Evolutionary conservation across 2,888 invertebrate genomes (phyloP).

Genomic region (Chrysina gloriosa): DNA sequence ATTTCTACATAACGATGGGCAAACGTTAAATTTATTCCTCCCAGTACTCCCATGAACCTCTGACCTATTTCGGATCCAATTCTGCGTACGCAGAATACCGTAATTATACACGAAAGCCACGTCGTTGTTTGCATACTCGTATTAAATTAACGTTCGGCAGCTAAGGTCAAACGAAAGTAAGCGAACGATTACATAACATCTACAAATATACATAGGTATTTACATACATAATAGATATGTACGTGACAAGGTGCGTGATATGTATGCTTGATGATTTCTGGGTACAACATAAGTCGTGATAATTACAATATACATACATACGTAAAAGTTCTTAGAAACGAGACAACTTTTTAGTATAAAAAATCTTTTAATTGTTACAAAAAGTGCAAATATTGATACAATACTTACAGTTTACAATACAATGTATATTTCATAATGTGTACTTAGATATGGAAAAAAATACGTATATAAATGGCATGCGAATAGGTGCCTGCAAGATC

Average conservation of each 20-base stretch:
- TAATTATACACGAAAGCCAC: too few relatives aligned
- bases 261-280: too few relatives aligned
- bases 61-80: too few relatives aligned
- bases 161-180: background rate
- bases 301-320: too few relatives aligned
- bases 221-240: background rate
- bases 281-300: background rate
- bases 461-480: background rate
- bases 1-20: too few relatives aligned
- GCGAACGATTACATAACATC: background rate
- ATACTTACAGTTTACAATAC: slow-evolving; percentile 1
- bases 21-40: too few relatives aligned
- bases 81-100: background rate
- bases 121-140: too few relatives aligned
- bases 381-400: slow-evolving; percentile 13
- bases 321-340: too few relatives aligned
- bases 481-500: background rate
- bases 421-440: background rate
- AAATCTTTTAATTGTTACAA: too few relatives aligned
- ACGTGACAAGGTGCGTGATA: background rate
- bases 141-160: too few relatives aligned
- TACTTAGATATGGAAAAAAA: background rate
- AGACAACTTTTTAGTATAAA: too few relatives aligned
- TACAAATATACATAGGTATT: background rate
- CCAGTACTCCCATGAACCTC: too few relatives aligned